Base-by-base conservation (phyloP, 1,140 invertebrate species). In the Stratiolaelaps scimitus region DNA sequence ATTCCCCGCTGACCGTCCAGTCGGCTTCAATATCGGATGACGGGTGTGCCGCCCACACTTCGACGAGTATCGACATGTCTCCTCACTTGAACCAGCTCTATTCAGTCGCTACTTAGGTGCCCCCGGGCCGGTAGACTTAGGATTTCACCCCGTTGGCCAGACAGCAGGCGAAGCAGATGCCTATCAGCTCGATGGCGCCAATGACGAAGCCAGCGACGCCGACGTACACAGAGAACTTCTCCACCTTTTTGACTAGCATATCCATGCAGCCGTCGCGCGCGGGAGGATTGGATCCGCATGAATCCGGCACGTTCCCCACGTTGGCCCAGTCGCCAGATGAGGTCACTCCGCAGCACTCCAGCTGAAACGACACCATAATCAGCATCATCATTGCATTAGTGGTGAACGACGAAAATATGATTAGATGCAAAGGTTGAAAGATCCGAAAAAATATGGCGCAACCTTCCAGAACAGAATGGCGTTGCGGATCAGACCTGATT, bases 161-260 rank as follows among this genome's bases (percentile, higher is more conserved):
- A 60, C 53, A 60, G 10, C 53, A 60, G 23, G 53, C 53, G 10
- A 60, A 60, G 34, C 53, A 60, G 34, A 60, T 60, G 17, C 53
- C 53, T 60, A 60, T 60, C 53, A 60, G 53, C 53, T 60, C 53
- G 23, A 60, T 60, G 17, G 53, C 53, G 15, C 53, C 53, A 34
- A 60, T 60, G 20, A 60, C 53, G 20, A 60, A 60, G 23, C 53
- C 53, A 29, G 53, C 53, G 1, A 60, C 23, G 53, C 53, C 53
- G 26, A 60, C 53, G 53, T 60, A 60, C 26, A 60, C 53, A 17
- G 53, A 60, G 34, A 60, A 60, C 23, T 60, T 26, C 34, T 60
- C 53, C 1, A 60, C 53, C 34, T 60, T 60, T 4, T 26, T 13
- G 2, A 60, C 53, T 5, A 60, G 53, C 53, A 34, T 60, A 5